phyloP scores from a whole-genome alignment of 2,797 vertebrate species.

The Acropternis orthonyx region DNA sequence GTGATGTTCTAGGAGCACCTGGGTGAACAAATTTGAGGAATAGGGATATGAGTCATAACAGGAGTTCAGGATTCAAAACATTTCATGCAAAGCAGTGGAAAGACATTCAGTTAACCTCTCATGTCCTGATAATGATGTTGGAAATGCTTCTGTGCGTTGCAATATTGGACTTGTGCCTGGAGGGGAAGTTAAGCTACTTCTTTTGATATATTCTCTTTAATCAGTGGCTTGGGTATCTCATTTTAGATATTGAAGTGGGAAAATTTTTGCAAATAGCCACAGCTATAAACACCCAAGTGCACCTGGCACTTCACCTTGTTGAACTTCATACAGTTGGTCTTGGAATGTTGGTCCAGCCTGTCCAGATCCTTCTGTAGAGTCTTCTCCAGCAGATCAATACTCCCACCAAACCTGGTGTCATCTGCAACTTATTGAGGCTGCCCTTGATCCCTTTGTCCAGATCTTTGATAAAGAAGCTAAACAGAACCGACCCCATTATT shows the following conservation, averaged over 20 bases:
- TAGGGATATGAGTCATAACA: not conserved
- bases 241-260: not conserved
- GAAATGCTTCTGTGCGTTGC: not conserved
- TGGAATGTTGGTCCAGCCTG: not conserved
- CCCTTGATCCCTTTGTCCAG: not conserved
- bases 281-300: not conserved
- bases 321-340: not conserved
- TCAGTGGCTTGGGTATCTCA: not conserved
- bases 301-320: not conserved
- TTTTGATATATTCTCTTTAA: not conserved
- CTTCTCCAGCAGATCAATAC: not conserved
- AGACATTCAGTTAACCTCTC: slow-evolving; percentile 12
- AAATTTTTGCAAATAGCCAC: not conserved
- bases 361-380: not conserved
- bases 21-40: slow-evolving; percentile 15
- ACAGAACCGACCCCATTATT: not conserved
- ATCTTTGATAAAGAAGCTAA: not conserved
- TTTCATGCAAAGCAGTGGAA: not conserved
- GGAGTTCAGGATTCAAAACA: slow-evolving; percentile 8
- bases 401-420: not conserved
- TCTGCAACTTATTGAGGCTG: not conserved
- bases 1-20: not conserved
- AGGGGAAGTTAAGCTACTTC: not conserved
- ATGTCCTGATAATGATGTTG: not conserved
- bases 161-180: not conserved